A percentile compares a stretch with the other conserved stretches of the same genome.
These are phyloP conservation scores for Coenobita brevimanus DNA, from an alignment of 1,140 invertebrate genomes.

Conservation along the genomic window DNA sequence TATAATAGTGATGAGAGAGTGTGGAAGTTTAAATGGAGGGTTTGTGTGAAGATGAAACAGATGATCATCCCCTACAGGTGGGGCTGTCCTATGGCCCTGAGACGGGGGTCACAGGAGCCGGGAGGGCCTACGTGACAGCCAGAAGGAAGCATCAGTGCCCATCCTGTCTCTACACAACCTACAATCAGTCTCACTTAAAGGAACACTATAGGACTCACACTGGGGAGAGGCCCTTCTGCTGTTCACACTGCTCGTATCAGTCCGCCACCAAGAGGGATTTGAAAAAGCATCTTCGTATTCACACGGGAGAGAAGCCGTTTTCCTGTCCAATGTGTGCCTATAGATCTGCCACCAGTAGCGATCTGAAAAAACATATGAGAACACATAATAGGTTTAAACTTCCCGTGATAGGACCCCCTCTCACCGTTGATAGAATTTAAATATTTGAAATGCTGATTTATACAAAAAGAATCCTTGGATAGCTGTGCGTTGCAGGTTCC, in stretches of 20 bases:
- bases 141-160: constrained; percentile 39
- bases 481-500: too few relatives aligned
- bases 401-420: background rate
- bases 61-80: constrained; percentile 48
- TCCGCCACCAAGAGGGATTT: constrained; percentile 21
- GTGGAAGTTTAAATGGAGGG: background rate
- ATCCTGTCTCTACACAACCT: constrained; percentile 30
- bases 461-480: too few relatives aligned
- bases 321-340: constrained; percentile 19
- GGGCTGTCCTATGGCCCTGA: constrained; percentile 18
- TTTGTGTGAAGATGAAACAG: constrained; percentile 25
- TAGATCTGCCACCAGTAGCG: constrained; percentile 33
- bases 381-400: constrained; percentile 30
- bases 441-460: too few relatives aligned
- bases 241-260: constrained; percentile 19
- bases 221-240: constrained; percentile 38
- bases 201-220: constrained; percentile 33
- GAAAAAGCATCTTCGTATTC: constrained; percentile 27
- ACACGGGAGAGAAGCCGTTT: constrained; percentile 43
- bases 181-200: constrained; percentile 19
- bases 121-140: background rate
- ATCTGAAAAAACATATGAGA: constrained; percentile 36
- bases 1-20: background rate
- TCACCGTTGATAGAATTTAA: too few relatives aligned
- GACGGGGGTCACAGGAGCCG: background rate